phyloP scores from a whole-genome alignment of 2,888 invertebrate species.

The Bedellia somnulentella region DNA sequence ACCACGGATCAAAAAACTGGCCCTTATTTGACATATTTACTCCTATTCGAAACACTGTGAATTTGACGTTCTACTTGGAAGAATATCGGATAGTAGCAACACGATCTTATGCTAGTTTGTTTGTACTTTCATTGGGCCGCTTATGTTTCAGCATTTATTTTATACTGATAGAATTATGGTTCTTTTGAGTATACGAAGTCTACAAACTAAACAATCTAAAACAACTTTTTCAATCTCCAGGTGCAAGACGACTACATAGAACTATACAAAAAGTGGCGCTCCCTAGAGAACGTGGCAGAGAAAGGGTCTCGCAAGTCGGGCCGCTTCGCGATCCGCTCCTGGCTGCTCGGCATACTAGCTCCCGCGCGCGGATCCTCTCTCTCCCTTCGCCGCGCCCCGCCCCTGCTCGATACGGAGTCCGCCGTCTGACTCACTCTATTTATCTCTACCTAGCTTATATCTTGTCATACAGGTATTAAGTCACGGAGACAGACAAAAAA shows the following conservation, averaged over 20 bases:
- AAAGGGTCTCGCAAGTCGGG: constrained; percentile 55
- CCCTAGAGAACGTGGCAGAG: constrained; percentile 68
- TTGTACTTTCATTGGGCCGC: too few relatives aligned
- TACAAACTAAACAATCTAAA: constrained; percentile 28
- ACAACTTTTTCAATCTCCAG: constrained; percentile 34
- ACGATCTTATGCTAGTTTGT: too few relatives aligned
- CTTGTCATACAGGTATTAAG: constrained; percentile 3
- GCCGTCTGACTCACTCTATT: constrained; percentile 29
- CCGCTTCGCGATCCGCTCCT: constrained; percentile 69
- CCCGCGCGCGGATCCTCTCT: constrained; percentile 66
- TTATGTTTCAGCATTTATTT: too few relatives aligned
- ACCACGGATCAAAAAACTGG: too few relatives aligned
- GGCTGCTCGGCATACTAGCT: constrained; percentile 76
- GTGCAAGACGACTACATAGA: constrained; percentile 45
- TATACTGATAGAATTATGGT: too few relatives aligned
- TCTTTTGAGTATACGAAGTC: too few relatives aligned
- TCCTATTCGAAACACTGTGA: too few relatives aligned
- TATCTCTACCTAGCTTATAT: constrained; percentile 6
- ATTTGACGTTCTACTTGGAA: too few relatives aligned
- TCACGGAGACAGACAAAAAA: constrained; percentile 1
- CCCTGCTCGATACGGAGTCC: constrained; percentile 49
- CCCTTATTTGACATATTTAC: too few relatives aligned
- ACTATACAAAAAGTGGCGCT: constrained; percentile 75
- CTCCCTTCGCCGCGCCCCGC: constrained; percentile 42
- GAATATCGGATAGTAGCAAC: too few relatives aligned